Conservation (phyloP, 2,888 invertebrate genomes). For the Silvanus unidentatus region DNA sequence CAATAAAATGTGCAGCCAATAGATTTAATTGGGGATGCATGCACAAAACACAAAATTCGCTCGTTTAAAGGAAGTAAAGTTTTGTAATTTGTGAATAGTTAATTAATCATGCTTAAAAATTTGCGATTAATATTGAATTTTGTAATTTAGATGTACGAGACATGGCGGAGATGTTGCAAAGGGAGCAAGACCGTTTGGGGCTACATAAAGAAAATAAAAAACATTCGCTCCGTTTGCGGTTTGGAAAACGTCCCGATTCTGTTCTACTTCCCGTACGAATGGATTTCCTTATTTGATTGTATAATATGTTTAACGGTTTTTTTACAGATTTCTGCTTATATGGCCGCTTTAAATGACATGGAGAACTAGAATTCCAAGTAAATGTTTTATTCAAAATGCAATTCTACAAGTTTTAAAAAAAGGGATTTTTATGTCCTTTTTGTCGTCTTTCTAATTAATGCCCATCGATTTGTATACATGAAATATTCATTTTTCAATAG, state of each 20-base stretch:
- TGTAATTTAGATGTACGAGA: too few relatives aligned
- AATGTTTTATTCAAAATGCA: too few relatives aligned
- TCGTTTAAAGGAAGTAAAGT: too few relatives aligned
- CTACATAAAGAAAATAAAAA: slow-evolving; percentile 70
- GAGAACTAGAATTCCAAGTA: not conserved
- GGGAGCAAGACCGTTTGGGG: slow-evolving; percentile 55
- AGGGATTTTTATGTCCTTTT: too few relatives aligned
- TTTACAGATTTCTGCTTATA: slow-evolving; percentile 3
- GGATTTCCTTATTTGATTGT: not conserved
- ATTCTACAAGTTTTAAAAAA: too few relatives aligned
- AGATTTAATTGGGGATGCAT: too few relatives aligned
- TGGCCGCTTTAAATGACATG: not conserved
- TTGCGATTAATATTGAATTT: slow-evolving; percentile 21
- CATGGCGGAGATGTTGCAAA: slow-evolving; percentile 58
- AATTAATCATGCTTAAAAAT: too few relatives aligned
- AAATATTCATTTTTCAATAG: too few relatives aligned
- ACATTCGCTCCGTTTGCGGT: slow-evolving; percentile 69
- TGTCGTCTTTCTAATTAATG: too few relatives aligned
- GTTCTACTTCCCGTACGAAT: slow-evolving; percentile 52
- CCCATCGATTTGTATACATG: too few relatives aligned
- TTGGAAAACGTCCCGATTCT: slow-evolving; percentile 70
- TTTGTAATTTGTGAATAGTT: too few relatives aligned
- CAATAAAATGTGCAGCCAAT: not conserved
- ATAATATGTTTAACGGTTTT: not conserved
- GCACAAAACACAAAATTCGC: too few relatives aligned